A percentile compares a stretch with the other conserved stretches of the same genome.
Evolutionary conservation across 2,113 vertebrate genomes (phyloP).

Genomic region (Neogobius melanostomus): DNA sequence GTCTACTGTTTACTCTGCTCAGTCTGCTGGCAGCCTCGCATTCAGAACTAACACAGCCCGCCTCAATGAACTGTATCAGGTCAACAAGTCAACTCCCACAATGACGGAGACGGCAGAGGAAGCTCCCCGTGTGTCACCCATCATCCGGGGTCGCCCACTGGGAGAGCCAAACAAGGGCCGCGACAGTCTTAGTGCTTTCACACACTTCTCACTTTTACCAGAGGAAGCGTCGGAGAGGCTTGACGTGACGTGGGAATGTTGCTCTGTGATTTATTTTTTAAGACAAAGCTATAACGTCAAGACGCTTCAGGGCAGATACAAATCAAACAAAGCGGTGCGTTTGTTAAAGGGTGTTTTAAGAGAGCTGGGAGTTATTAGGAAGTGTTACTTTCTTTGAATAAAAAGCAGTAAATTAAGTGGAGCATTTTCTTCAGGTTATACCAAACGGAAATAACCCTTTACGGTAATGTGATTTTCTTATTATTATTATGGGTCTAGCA

Average conservation of each 20-base stretch:
- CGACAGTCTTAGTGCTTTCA: slow-evolving; percentile 51
- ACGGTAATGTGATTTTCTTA: too few species aligned
- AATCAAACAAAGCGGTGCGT: not conserved
- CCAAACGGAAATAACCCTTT: too few species aligned
- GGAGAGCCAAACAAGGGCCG: slow-evolving; percentile 54
- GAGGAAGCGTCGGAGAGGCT: slow-evolving; percentile 32
- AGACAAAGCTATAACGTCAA: not conserved
- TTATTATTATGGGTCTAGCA: too few species aligned
- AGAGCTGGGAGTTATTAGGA: not conserved
- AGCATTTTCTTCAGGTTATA: not conserved
- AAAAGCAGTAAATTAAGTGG: not conserved
- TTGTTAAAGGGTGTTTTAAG: not conserved
- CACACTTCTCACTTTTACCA: slow-evolving; percentile 58
- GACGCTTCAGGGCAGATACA: not conserved
- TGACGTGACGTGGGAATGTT: slow-evolving; percentile 10
- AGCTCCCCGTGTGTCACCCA: slow-evolving; percentile 12
- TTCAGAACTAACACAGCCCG: slow-evolving; percentile 46
- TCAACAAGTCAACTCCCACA: slow-evolving; percentile 40
- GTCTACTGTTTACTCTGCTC: slow-evolving; percentile 33
- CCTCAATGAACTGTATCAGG: slow-evolving; percentile 34
- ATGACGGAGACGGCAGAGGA: slow-evolving; percentile 26
- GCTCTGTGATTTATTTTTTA: not conserved
- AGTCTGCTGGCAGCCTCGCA: slow-evolving; percentile 25
- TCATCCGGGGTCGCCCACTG: slow-evolving; percentile 33
- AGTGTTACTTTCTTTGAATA: not conserved